Conservation (phyloP, 37 sponge, comb jelly and placozoan species). For the Spongia lamella region DNA sequence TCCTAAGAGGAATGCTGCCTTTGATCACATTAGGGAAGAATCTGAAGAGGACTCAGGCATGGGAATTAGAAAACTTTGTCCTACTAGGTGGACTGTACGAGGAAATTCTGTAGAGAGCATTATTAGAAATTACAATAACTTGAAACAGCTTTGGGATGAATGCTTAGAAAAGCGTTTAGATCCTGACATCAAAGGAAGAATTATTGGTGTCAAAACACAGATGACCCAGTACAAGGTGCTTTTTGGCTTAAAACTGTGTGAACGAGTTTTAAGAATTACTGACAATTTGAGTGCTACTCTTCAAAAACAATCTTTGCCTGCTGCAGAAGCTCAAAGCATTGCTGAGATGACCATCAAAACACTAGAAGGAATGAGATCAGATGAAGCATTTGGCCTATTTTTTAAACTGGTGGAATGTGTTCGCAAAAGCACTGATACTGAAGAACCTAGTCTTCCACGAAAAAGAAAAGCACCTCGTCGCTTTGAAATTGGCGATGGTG, state of each 20-base stretch:
- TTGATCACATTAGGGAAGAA: conserved; percentile 45
- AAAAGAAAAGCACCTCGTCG: conserved; percentile 31
- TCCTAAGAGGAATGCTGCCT: conserved; percentile 43
- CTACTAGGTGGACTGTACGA: conserved; percentile 53
- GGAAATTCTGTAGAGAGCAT: conserved; percentile 50
- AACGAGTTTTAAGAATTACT: conserved; percentile 53
- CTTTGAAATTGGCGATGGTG: conserved; percentile 35
- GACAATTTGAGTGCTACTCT: conserved; percentile 70
- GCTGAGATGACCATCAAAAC: conserved; percentile 57
- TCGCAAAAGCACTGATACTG: background rate
- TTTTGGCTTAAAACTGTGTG: conserved; percentile 70
- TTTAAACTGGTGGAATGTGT: background rate
- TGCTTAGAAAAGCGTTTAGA: conserved; percentile 49
- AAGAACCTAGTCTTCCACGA: conserved; percentile 26
- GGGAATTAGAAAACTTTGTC: conserved; percentile 52
- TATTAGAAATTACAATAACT: conserved; percentile 22
- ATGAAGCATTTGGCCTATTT: conserved; percentile 18
- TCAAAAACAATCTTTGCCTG: conserved; percentile 53
- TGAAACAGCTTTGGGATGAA: conserved; percentile 55
- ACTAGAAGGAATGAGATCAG: conserved; percentile 51
- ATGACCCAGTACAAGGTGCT: conserved; percentile 43
- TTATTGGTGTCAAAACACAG: conserved; percentile 53
- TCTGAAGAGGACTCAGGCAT: background rate
- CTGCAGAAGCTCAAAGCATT: conserved; percentile 59
- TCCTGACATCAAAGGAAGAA: conserved; percentile 71